Conservation (phyloP, 2,113 vertebrate species). For the Thamnophis sirtalis region DNA sequence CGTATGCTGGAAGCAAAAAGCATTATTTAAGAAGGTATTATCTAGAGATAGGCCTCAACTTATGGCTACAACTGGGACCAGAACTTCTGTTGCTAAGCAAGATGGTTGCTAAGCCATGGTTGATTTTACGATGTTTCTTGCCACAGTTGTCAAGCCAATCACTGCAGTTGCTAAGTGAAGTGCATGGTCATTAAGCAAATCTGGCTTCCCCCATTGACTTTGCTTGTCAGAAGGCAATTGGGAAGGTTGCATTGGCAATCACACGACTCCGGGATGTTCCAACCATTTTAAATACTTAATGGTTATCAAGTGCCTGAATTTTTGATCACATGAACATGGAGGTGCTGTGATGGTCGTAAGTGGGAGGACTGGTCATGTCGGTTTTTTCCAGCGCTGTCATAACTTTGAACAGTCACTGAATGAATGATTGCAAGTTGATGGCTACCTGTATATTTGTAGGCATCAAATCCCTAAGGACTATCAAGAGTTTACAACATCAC, state of each 20-base stretch:
- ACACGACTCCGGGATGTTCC: too few relatives aligned
- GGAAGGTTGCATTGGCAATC: background rate
- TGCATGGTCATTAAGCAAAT: background rate
- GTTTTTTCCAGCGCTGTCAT: too few relatives aligned
- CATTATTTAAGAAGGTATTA: background rate
- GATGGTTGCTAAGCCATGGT: background rate
- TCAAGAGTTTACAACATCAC: too few relatives aligned
- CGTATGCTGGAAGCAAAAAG: constrained; percentile 34
- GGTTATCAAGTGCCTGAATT: too few relatives aligned
- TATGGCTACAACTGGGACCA: background rate
- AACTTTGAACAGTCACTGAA: too few relatives aligned
- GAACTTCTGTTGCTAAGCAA: background rate
- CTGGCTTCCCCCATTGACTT: background rate
- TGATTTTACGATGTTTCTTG: background rate
- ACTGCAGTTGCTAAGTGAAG: background rate
- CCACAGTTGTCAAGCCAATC: background rate
- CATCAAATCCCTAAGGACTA: background rate
- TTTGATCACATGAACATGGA: too few relatives aligned
- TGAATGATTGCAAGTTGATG: too few relatives aligned
- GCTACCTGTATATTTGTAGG: too few relatives aligned
- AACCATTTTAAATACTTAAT: too few relatives aligned
- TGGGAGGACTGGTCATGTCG: too few relatives aligned
- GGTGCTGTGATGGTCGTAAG: too few relatives aligned
- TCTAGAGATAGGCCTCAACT: background rate
- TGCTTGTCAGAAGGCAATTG: background rate